Conservation (phyloP, 2,888 invertebrate species). For the Oscheius myriophilus region DNA sequence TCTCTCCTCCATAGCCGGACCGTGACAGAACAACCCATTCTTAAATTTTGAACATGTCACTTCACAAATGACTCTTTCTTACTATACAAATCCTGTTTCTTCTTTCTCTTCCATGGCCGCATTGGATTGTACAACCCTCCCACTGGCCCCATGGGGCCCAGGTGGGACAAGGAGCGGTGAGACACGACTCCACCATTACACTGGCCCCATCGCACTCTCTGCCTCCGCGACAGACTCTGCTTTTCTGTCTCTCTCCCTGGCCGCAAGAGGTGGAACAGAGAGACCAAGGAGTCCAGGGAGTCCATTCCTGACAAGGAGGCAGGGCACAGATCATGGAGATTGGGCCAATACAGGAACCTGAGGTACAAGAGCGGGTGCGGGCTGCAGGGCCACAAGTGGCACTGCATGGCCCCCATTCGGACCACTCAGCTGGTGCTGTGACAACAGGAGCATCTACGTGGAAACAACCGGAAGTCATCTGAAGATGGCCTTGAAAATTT, state of each 20-base stretch:
- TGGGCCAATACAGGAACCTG: conserved; percentile 42
- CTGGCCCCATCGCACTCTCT: conserved; percentile 55
- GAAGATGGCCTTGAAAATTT: neutral
- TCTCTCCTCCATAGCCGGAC: conserved; percentile 52
- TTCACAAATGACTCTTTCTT: neutral
- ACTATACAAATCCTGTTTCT: conserved; percentile 37
- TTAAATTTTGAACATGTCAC: conserved; percentile 14
- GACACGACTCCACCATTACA: conserved; percentile 47
- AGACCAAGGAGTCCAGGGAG: conserved; percentile 51
- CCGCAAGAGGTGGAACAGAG: conserved; percentile 53
- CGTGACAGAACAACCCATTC: conserved; percentile 57
- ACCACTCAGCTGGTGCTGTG: conserved; percentile 43
- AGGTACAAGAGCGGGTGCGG: conserved; percentile 42
- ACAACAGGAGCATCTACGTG: conserved; percentile 33
- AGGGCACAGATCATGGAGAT: conserved; percentile 41
- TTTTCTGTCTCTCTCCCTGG: conserved; percentile 48
- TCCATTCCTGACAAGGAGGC: conserved; percentile 48
- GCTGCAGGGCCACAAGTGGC: conserved; percentile 51
- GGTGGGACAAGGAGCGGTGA: conserved; percentile 44
- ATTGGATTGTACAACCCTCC: conserved; percentile 52
- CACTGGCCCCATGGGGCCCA: conserved; percentile 57
- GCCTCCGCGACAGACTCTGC: conserved; percentile 44
- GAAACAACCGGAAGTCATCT: conserved; percentile 45
- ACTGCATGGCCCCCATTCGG: conserved; percentile 52
- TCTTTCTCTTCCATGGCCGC: conserved; percentile 53